These are phyloP conservation scores for Clarias platycephalus DNA, from an alignment of 2,797 vertebrate genomes.

Conservation along the genomic window DNA sequence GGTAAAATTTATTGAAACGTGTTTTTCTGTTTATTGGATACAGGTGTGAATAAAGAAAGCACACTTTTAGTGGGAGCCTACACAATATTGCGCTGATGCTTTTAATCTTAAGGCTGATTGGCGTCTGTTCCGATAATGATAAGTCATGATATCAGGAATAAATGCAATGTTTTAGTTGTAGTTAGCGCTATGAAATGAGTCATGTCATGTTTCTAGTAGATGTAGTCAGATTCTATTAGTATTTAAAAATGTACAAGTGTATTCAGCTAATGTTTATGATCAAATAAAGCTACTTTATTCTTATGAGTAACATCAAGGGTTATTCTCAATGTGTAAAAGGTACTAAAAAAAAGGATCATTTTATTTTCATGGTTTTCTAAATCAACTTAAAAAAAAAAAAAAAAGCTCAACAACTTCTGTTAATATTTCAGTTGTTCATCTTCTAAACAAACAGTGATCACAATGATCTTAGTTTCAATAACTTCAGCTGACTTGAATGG, in stretches of 20 bases:
- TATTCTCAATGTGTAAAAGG: not conserved
- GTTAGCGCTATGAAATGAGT: not conserved
- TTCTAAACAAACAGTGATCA: not conserved
- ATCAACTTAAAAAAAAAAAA: not conserved
- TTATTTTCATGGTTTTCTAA: not conserved
- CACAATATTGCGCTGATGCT: too few relatives aligned
- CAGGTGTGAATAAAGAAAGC: not conserved
- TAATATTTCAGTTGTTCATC: not conserved
- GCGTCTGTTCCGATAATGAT: not conserved
- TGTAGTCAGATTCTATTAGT: not conserved
- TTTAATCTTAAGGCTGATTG: too few relatives aligned
- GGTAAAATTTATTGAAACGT: not conserved
- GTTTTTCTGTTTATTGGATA: not conserved
- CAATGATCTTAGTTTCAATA: not conserved
- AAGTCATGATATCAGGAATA: not conserved
- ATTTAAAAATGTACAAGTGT: not conserved
- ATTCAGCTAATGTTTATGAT: not conserved
- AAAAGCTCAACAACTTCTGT: not conserved
- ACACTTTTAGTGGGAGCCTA: not conserved
- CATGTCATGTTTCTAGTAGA: not conserved
- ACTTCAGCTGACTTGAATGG: not conserved
- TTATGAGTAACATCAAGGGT: not conserved
- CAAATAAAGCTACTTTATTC: not conserved
- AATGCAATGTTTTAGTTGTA: not conserved
- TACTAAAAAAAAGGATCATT: not conserved